Percentiles rank a stretch among this genome's conserved stretches.
Conservation (phyloP, 2,888 invertebrate genomes). For the Lasiommata megera region DNA sequence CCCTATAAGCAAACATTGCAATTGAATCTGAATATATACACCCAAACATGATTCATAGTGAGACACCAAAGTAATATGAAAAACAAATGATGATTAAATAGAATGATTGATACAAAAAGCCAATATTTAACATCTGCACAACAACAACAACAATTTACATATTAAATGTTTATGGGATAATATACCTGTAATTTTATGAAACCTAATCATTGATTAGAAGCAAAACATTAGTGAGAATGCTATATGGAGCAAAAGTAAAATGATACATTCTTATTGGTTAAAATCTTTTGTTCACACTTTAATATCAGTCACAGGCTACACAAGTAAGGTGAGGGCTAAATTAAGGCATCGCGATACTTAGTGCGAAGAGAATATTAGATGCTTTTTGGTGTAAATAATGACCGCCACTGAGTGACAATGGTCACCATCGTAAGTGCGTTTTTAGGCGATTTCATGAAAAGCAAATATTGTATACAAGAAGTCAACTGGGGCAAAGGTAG, state of each 20-base stretch:
- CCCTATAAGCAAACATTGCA: no score
- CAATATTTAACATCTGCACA: neutral
- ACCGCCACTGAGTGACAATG: constrained; percentile 15
- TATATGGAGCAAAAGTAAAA: neutral
- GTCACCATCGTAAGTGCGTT: constrained; percentile 5
- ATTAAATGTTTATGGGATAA: neutral
- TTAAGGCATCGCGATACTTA: constrained; percentile 17
- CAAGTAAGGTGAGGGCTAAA: constrained; percentile 17
- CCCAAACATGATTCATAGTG: no score
- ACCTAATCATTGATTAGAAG: neutral
- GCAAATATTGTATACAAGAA: constrained; percentile 34
- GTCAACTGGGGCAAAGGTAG: constrained; percentile 50
- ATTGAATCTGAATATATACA: no score
- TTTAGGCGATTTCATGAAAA: constrained; percentile 24
- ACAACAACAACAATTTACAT: neutral
- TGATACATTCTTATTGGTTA: constrained; percentile 27
- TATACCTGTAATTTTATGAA: neutral
- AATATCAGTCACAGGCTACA: constrained; percentile 33
- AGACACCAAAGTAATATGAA: no score
- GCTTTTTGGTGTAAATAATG: constrained; percentile 32
- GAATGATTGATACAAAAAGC: no score
- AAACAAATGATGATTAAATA: no score
- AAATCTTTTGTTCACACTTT: constrained; percentile 45
- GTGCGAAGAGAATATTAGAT: constrained; percentile 23
- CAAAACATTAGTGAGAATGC: neutral